These are phyloP conservation scores for Cantharis rufa DNA, from an alignment of 2,888 invertebrate species.

Conservation along the genomic window DNA sequence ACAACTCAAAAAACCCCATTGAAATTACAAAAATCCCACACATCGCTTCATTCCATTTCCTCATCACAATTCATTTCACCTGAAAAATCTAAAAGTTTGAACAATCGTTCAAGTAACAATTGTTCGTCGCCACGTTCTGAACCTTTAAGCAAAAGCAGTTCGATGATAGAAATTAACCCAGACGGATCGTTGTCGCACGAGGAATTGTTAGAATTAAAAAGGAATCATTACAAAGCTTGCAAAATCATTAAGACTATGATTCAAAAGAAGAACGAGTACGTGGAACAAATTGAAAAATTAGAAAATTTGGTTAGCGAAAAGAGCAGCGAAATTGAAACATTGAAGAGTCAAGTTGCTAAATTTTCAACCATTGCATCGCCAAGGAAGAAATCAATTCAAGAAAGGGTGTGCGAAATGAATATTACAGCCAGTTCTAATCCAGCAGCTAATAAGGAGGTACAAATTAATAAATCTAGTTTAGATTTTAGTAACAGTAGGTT, in stretches of 20 bases:
- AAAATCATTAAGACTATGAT: constrained; percentile 53
- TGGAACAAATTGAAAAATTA: constrained; percentile 48
- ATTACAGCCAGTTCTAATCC: constrained; percentile 37
- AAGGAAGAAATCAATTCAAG: constrained; percentile 33
- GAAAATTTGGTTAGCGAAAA: constrained; percentile 45
- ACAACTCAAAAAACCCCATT: constrained; percentile 30
- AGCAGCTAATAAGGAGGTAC: constrained; percentile 46
- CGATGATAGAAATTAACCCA: not conserved
- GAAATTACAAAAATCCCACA: constrained; percentile 4
- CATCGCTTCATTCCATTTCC: not conserved
- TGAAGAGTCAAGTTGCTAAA: constrained; percentile 34
- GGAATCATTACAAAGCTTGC: constrained; percentile 53
- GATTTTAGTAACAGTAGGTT: not conserved
- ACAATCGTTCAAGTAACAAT: not conserved
- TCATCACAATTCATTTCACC: not conserved
- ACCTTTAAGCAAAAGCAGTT: not conserved
- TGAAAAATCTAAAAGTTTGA: not conserved
- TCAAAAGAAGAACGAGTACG: constrained; percentile 45
- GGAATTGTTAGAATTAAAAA: constrained; percentile 34
- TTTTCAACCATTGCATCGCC: not conserved
- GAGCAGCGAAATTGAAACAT: constrained; percentile 42
- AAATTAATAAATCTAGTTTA: constrained; percentile 16
- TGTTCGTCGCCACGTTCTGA: not conserved
- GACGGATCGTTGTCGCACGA: constrained; percentile 28
- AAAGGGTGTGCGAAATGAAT: constrained; percentile 38